A percentile compares a stretch with the other conserved stretches of the same genome.
These are phyloP conservation scores for Eudyptes chrysolophus DNA, from an alignment of 2,113 vertebrate genomes.

Conservation along the genomic window DNA sequence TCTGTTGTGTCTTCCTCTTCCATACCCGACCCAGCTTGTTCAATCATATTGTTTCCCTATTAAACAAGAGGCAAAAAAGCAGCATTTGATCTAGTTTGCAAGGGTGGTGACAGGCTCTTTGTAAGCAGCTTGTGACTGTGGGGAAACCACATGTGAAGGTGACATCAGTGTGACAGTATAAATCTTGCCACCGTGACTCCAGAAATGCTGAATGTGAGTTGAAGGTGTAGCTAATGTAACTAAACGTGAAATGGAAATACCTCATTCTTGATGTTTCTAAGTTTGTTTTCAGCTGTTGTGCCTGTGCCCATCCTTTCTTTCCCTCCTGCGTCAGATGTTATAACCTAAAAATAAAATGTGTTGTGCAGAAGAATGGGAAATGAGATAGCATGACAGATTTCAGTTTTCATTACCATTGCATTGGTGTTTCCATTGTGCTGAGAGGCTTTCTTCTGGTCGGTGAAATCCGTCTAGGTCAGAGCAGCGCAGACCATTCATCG, in stretches of 20 bases:
- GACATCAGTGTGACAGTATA: neutral
- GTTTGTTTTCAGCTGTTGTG: neutral
- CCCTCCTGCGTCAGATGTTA: neutral
- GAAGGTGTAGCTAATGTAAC: neutral
- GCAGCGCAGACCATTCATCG: neutral
- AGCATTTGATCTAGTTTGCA: neutral
- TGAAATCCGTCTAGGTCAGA: neutral
- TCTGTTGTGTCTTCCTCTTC: neutral
- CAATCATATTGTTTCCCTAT: neutral
- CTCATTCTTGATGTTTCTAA: neutral
- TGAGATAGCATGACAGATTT: rapidly evolving
- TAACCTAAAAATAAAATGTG: neutral
- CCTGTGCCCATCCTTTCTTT: neutral
- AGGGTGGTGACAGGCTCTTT: neutral
- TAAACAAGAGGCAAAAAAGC: neutral
- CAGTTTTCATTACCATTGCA: rapidly evolving
- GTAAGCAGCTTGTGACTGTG: neutral
- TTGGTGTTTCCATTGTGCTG: neutral
- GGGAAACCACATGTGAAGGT: neutral
- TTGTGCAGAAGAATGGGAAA: neutral
- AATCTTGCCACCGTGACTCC: neutral
- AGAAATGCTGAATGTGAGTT: neutral
- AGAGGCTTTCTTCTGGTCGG: neutral
- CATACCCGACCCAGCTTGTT: neutral
- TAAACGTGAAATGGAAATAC: neutral